A percentile compares a stretch with the other conserved stretches of the same genome.
Evolutionary conservation across 2,888 invertebrate genomes (phyloP).

Genomic region (Cosmopolites sordidus): DNA sequence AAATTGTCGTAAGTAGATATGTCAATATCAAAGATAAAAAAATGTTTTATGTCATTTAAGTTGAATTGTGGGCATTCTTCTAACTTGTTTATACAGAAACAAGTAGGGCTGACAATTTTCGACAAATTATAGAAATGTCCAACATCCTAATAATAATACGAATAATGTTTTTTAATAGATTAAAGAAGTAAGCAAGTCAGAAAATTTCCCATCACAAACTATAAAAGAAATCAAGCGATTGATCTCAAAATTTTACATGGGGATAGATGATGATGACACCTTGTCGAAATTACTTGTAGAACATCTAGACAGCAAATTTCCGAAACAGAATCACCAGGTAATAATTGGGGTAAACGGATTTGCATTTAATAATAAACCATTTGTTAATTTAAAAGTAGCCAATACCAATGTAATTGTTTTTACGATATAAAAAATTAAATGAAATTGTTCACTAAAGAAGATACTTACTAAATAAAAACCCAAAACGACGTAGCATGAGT

Average conservation of each 20-base stretch:
- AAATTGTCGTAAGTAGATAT: constrained; percentile 12
- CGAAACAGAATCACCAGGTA: constrained; percentile 9
- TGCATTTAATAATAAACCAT: constrained; percentile 6
- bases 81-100: background rate
- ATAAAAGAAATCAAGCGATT: constrained; percentile 11
- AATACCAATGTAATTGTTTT: constrained; percentile 14
- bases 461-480: too few relatives aligned
- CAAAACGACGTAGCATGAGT: too few relatives aligned
- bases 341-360: constrained; percentile 9
- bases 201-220: constrained; percentile 5
- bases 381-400: constrained; percentile 15
- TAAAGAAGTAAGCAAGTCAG: constrained; percentile 2
- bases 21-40: too few relatives aligned
- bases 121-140: too few relatives aligned
- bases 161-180: constrained; percentile 8
- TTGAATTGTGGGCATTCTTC: background rate
- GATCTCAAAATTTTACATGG: constrained; percentile 7
- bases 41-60: too few relatives aligned
- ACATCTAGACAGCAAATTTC: constrained; percentile 15
- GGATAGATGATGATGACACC: constrained; percentile 7
- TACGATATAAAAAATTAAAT: constrained; percentile 4
- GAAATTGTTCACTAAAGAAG: too few relatives aligned
- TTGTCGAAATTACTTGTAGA: constrained; percentile 7
- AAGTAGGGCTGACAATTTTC: background rate
- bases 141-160: background rate